Base-by-base conservation (phyloP, 2,888 invertebrate species). In the Drosophila kanekoi region DNA sequence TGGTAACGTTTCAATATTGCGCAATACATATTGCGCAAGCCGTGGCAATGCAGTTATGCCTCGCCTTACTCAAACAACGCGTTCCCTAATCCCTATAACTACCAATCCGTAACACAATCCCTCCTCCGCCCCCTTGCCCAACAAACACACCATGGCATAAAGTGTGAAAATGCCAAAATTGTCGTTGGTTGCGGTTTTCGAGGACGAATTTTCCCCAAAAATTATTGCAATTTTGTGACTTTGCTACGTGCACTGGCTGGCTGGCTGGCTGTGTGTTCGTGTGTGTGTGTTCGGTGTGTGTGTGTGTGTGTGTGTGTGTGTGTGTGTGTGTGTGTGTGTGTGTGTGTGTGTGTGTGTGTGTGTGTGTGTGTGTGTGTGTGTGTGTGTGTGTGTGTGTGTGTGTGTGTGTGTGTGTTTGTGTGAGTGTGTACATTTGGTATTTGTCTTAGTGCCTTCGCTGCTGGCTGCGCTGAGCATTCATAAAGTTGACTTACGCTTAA, bases 161-260 rank as follows among this genome's bases (percentile, higher is more conserved):
- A 81, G 81, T 82, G 81, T 79, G 85, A 81, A 81, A 84, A 79
- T 85, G 81, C 71, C 82, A 79, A 77, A 84, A 77, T 81, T 85
- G 82, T 83, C 82, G 81, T 75, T 79, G 75, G 58, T 69, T 83
- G 85, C 72, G 85, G 85, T 74, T 84, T 81, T 67, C 62, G 51
- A 74, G 72, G 61, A 75, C 67, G 77, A 79, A 72, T 79, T 64
- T 68, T 57, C 60, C 60, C 57, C 69, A 72, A 81, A 84, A 86
- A 83, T 82, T 80, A 83, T 82, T 86, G 86, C 83, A 86, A 86
- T 83, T 83, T 74, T 86, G 69, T 79, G 76, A 86, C 80, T 85
- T 70, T 68, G 68, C 70, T 76, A 85, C 83, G 83, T 85, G 83
- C 56, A 76, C 52, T 79, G 69, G 47, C 32, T 40, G 28, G 2